Evolutionary conservation across 1,140 invertebrate genomes (phyloP).

Genomic region (Eupristina koningsbergeri): DNA sequence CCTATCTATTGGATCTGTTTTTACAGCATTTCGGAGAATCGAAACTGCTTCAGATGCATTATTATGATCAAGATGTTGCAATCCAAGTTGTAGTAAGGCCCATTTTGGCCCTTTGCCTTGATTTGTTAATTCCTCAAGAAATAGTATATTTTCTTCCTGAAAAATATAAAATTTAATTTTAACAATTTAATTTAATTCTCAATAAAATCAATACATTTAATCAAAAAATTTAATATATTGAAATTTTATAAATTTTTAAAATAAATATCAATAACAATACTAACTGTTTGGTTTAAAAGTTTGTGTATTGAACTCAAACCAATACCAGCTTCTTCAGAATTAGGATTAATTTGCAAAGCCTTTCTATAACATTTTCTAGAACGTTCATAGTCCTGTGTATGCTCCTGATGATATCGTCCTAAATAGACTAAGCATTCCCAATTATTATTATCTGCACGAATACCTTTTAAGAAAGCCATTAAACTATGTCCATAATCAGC

Average conservation of each 20-base stretch:
- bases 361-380: slow-evolving; percentile 88
- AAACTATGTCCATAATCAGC: slow-evolving; percentile 77
- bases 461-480: slow-evolving; percentile 81
- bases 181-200: too few relatives aligned
- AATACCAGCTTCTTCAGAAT: slow-evolving; percentile 79
- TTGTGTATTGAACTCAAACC: slow-evolving; percentile 84
- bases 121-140: slow-evolving; percentile 77
- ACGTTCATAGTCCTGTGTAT: slow-evolving; percentile 77
- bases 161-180: slow-evolving; percentile 42
- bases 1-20: slow-evolving; percentile 80
- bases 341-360: slow-evolving; percentile 82
- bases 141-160: slow-evolving; percentile 79
- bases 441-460: slow-evolving; percentile 82
- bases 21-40: slow-evolving; percentile 83
- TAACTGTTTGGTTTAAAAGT: slow-evolving; percentile 78
- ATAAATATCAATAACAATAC: slow-evolving; percentile 41
- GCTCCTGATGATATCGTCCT: slow-evolving; percentile 81
- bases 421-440: slow-evolving; percentile 83
- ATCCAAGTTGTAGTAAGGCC: slow-evolving; percentile 86
- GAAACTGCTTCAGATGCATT: slow-evolving; percentile 83
- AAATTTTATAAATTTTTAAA: slow-evolving; percentile 4
- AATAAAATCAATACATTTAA: background rate
- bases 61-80: slow-evolving; percentile 82
- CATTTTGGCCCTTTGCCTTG: slow-evolving; percentile 78
- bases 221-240: background rate